Evolutionary conservation across 2,888 invertebrate species (phyloP).

Genomic region (Omphaloscelis lunosa): DNA sequence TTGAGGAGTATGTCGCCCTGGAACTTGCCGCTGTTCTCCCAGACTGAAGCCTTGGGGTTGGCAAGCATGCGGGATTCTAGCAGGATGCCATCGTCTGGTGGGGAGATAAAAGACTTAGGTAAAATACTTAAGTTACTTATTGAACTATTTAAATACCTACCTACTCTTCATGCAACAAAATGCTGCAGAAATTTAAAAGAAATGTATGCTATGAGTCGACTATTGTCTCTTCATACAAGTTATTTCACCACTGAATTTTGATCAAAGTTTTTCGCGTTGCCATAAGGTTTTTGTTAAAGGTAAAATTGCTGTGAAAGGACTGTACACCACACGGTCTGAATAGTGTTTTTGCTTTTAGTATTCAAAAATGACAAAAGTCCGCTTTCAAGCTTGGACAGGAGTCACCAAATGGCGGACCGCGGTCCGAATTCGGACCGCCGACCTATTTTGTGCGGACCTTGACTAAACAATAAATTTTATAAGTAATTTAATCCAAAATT

Average conservation of each 20-base stretch:
- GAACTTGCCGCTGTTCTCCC: constrained; percentile 79
- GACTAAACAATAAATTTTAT: no score
- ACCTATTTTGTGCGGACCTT: no score
- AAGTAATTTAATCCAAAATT: no score
- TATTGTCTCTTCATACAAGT: not conserved
- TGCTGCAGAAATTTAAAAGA: not conserved
- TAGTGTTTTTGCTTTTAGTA: not conserved
- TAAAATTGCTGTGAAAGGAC: not conserved
- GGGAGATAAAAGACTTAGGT: no score
- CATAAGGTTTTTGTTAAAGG: not conserved
- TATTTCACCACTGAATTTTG: not conserved
- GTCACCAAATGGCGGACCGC: no score
- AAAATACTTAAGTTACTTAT: no score
- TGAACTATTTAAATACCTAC: no score
- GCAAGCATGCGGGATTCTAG: constrained; percentile 66
- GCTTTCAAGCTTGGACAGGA: not conserved
- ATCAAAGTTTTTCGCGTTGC: not conserved
- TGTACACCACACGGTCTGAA: not conserved
- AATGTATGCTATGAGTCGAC: not conserved
- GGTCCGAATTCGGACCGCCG: no score
- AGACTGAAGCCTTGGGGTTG: constrained; percentile 63
- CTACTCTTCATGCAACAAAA: no score
- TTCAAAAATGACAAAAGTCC: not conserved
- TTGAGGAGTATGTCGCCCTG: constrained; percentile 79
- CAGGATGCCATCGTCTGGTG: constrained; percentile 56